Evolutionary conservation across 2,888 invertebrate species (phyloP).

Genomic region (Adelphocoris suturalis): DNA sequence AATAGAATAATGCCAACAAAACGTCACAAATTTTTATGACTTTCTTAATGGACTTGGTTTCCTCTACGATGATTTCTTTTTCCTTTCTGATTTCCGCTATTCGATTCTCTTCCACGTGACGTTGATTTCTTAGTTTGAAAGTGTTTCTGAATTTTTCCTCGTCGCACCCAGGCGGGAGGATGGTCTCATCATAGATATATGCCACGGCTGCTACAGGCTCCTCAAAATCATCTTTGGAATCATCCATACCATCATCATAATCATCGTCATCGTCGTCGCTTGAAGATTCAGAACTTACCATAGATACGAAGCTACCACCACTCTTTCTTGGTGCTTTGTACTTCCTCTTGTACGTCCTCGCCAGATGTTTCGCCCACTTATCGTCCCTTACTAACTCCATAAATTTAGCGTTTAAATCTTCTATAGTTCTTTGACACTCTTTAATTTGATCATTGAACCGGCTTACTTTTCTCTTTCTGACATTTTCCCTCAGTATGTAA

Average conservation of each 20-base stretch:
- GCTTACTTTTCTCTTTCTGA: constrained; percentile 43
- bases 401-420: constrained; percentile 67
- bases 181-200: constrained; percentile 56
- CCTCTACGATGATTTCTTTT: constrained; percentile 2
- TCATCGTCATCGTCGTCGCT: constrained; percentile 46
- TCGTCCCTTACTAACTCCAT: constrained; percentile 47
- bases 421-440: constrained; percentile 60
- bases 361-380: constrained; percentile 68
- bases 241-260: constrained; percentile 46
- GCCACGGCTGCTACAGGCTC: neutral
- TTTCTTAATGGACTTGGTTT: neutral
- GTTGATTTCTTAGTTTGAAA: constrained; percentile 83
- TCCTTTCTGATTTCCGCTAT: constrained; percentile 26
- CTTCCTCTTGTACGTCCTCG: constrained; percentile 66
- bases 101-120: constrained; percentile 78
- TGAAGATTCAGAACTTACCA: neutral
- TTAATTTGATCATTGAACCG: constrained; percentile 45
- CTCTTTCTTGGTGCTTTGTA: constrained; percentile 45
- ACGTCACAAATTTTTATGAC: constrained; percentile 43
- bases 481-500: constrained; percentile 50
- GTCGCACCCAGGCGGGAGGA: constrained; percentile 87
- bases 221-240: constrained; percentile 15
- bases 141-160: constrained; percentile 84
- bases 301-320: neutral
- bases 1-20: constrained; percentile 39